These are phyloP conservation scores for Ardeotis arabs DNA, from an alignment of 2,113 vertebrate genomes.

Conservation along the genomic window DNA sequence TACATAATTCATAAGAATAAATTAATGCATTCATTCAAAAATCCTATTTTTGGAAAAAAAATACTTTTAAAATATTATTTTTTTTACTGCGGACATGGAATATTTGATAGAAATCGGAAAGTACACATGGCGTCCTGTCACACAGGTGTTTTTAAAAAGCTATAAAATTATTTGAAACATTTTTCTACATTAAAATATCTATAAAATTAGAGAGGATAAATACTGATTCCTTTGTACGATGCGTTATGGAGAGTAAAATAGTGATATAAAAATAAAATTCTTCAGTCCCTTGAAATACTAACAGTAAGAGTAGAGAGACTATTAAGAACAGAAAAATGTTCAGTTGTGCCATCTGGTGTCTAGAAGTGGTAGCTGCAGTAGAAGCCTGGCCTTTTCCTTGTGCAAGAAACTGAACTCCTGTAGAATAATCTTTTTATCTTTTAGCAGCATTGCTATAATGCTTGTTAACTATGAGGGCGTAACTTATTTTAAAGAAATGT, in stretches of 20 bases:
- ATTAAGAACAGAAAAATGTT: not conserved
- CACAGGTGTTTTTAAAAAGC: not conserved
- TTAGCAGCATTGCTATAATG: not conserved
- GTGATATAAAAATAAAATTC: not conserved
- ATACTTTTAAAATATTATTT: not conserved
- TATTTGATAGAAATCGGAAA: not conserved
- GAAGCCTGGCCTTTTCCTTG: not conserved
- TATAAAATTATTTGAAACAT: not conserved
- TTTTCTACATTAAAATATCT: not conserved
- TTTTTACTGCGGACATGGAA: not conserved
- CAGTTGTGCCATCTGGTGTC: constrained; percentile 47
- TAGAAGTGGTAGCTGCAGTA: not conserved
- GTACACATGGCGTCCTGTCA: not conserved
- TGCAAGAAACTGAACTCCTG: not conserved
- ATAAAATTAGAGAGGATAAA: not conserved
- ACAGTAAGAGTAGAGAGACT: not conserved
- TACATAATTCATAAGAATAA: not conserved
- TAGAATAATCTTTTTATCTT: not conserved
- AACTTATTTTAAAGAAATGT: not conserved
- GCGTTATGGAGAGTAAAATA: not conserved
- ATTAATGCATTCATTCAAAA: not conserved
- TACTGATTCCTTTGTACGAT: not conserved
- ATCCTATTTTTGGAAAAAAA: not conserved
- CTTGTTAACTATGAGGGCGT: not conserved
- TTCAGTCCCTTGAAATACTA: not conserved